Conservation (phyloP, 2,113 vertebrate species). For the Toxotes chatareus region DNA sequence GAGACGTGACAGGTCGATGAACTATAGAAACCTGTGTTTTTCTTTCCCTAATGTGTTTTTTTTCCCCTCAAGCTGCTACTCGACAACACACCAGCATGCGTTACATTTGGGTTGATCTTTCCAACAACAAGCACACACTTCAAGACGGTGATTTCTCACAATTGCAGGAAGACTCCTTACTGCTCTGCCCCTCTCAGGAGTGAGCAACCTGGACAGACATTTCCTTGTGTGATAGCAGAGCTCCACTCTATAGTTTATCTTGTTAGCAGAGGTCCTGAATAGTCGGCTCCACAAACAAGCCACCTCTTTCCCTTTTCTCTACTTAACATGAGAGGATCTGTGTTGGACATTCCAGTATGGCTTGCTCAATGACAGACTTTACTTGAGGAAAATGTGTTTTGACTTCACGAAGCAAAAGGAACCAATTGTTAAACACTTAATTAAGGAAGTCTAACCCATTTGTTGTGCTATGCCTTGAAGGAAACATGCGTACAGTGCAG, state of each 20-base stretch:
- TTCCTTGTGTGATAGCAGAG: constrained; percentile 73
- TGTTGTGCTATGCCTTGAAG: neutral
- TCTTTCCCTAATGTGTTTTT: constrained; percentile 19
- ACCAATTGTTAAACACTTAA: neutral
- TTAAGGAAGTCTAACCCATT: neutral
- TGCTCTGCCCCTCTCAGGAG: constrained; percentile 48
- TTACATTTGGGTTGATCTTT: constrained; percentile 33
- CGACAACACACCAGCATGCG: neutral
- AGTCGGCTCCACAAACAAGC: constrained; percentile 59
- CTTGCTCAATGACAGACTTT: constrained; percentile 34
- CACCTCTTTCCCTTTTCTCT: constrained; percentile 14
- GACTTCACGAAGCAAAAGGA: constrained; percentile 17
- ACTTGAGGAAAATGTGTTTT: constrained; percentile 17
- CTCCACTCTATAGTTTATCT: constrained; percentile 41
- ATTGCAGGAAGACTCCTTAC: constrained; percentile 78
- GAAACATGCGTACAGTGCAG: neutral
- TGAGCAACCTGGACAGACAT: constrained; percentile 57
- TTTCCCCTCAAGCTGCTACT: neutral
- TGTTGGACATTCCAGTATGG: constrained; percentile 40
- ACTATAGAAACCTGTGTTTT: constrained; percentile 3
- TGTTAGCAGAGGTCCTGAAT: constrained; percentile 50
- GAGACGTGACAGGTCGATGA: too few species aligned
- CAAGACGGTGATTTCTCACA: constrained; percentile 71
- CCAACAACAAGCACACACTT: constrained; percentile 42
- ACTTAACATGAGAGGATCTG: neutral